A percentile compares a stretch with the other conserved stretches of the same genome.
phyloP scores from a whole-genome alignment of 2,113 vertebrate species.

The Catharus fuscescens region DNA sequence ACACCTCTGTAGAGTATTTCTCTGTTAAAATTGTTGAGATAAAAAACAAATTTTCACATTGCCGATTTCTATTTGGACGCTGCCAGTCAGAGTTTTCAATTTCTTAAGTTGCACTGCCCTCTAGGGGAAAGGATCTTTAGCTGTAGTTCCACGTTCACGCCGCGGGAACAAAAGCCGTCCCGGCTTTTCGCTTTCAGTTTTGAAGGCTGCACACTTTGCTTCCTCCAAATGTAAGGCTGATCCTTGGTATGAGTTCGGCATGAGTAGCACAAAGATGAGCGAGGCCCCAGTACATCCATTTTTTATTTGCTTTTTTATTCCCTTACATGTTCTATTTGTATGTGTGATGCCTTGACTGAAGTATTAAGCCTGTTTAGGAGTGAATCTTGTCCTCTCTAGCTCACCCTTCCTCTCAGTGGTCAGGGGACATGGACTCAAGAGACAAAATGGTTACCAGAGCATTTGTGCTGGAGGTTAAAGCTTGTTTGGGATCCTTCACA shows the following conservation, averaged over 20 bases:
- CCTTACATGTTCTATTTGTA: neutral
- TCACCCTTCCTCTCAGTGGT: neutral
- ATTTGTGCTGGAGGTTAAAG: neutral
- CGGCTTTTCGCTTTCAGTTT: neutral
- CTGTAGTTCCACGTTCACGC: neutral
- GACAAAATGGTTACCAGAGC: neutral
- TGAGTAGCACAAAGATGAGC: neutral
- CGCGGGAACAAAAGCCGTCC: neutral
- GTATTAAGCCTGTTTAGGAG: neutral
- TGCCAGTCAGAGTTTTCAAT: neutral
- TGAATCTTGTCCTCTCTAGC: neutral
- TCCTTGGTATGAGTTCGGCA: neutral
- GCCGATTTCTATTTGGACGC: neutral
- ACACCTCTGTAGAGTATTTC: neutral
- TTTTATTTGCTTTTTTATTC: neutral
- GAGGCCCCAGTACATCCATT: neutral
- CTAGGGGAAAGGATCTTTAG: slow-evolving; percentile 46
- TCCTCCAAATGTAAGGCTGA: neutral
- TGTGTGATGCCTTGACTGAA: neutral
- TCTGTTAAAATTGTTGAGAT: neutral
- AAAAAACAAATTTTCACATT: neutral
- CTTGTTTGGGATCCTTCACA: neutral
- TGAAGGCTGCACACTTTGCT: neutral
- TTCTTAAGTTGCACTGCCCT: slow-evolving; percentile 72
- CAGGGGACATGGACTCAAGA: neutral